phyloP scores from a whole-genome alignment of 2,113 vertebrate species.

The Cyrtonyx montezumae region DNA sequence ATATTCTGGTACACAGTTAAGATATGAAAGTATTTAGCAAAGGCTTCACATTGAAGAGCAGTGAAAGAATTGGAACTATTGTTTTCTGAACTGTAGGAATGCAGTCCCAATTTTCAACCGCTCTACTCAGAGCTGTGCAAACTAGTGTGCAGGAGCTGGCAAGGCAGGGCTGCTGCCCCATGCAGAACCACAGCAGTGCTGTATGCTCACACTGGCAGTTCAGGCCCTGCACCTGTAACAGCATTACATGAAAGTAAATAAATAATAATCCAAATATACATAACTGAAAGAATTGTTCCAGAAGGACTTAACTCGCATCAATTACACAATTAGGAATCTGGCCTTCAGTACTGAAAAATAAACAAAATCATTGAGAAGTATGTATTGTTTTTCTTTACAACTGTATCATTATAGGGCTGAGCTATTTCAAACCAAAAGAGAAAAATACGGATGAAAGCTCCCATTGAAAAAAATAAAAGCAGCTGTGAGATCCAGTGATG shows the following conservation, averaged over 20 bases:
- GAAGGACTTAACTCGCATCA: slow-evolving; percentile 55
- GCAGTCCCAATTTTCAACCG: not conserved
- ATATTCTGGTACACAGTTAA: not conserved
- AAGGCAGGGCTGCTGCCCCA: not conserved
- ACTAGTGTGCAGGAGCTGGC: accelerated
- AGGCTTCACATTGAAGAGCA: accelerated
- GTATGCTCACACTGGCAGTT: not conserved
- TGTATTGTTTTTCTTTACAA: slow-evolving; percentile 15
- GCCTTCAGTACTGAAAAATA: slow-evolving; percentile 11
- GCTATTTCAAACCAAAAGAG: not conserved
- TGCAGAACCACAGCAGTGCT: accelerated
- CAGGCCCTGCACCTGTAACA: not conserved
- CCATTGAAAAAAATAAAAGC: not conserved
- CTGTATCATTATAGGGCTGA: slow-evolving; percentile 35
- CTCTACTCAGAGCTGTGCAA: not conserved
- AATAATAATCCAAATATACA: not conserved
- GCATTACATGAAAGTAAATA: not conserved
- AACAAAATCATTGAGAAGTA: slow-evolving; percentile 4
- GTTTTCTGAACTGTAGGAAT: not conserved
- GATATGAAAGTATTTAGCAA: not conserved
- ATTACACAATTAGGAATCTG: slow-evolving; percentile 55
- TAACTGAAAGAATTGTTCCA: slow-evolving; percentile 46
- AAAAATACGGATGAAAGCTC: not conserved
- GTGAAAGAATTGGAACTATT: not conserved
- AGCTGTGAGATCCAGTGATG: not conserved